Evolutionary conservation across 2,888 invertebrate genomes (phyloP).

Genomic region (Meganola albula): DNA sequence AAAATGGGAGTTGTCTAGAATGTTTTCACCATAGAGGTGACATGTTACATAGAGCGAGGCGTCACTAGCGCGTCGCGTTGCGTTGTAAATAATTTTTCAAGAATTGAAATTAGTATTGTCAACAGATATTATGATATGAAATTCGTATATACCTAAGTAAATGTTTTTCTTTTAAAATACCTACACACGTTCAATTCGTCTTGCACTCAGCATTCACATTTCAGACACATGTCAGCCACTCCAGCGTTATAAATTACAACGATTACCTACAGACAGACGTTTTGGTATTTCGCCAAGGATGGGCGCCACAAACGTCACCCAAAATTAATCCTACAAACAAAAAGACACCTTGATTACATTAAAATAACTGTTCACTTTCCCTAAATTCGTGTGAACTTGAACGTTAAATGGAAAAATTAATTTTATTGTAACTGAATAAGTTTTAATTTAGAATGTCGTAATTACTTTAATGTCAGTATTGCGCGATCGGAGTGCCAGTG

Average conservation of each 20-base stretch:
- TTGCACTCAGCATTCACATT: slow-evolving; percentile 28
- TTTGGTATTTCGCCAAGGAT: slow-evolving; percentile 49
- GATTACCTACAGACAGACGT: slow-evolving; percentile 35
- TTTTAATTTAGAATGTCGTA: slow-evolving; percentile 8
- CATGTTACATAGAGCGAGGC: no score
- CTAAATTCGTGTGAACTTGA: no score
- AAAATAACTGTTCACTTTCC: slow-evolving; percentile 16
- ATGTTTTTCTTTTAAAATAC: no score
- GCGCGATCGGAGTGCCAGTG: no score
- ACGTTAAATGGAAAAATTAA: slow-evolving; percentile 4
- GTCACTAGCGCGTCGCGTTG: no score
- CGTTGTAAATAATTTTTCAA: no score
- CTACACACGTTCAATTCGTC: no score
- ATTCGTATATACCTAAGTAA: no score
- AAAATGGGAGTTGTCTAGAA: no score
- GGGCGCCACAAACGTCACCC: slow-evolving; percentile 35
- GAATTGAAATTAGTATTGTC: no score
- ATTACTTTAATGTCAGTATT: slow-evolving; percentile 5
- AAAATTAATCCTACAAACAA: slow-evolving; percentile 15
- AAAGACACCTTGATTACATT: slow-evolving; percentile 11
- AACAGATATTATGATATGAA: no score
- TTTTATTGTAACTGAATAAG: slow-evolving; percentile 2
- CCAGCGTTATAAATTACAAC: slow-evolving; percentile 40
- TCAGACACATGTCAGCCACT: slow-evolving; percentile 37
- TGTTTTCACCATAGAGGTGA: no score